Evolutionary conservation across 2,888 invertebrate species (phyloP).

Genomic region (Leucania comma): DNA sequence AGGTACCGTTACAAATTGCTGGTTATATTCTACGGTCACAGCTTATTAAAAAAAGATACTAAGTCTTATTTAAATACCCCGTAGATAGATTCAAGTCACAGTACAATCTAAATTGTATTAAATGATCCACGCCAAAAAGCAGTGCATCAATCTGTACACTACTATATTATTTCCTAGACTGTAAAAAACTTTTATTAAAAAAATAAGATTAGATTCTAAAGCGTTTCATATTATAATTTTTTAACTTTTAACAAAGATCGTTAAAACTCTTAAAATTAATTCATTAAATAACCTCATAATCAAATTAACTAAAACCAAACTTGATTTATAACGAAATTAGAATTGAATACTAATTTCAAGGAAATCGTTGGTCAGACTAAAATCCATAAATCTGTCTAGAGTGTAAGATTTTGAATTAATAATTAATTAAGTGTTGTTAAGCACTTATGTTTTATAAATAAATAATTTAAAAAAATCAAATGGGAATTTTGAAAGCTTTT

Average conservation of each 20-base stretch:
- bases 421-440: slow-evolving; percentile 17
- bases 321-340: slow-evolving; percentile 9
- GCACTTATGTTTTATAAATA: slow-evolving; percentile 14
- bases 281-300: not conserved
- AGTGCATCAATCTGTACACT: not conserved
- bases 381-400: slow-evolving; percentile 42
- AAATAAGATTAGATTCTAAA: not conserved
- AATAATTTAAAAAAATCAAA: not conserved
- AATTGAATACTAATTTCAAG: slow-evolving; percentile 28
- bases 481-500: slow-evolving; percentile 8
- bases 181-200: not conserved
- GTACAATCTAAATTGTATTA: no score
- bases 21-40: not conserved
- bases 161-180: not conserved
- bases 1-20: not conserved
- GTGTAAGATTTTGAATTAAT: slow-evolving; percentile 40
- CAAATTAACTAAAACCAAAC: slow-evolving; percentile 13
- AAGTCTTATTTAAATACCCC: no score
- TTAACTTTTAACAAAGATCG: not conserved
- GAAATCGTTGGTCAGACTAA: slow-evolving; percentile 11
- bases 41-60: no score
- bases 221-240: not conserved
- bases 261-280: slow-evolving; percentile 5
- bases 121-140: not conserved
- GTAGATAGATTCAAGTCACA: no score